Evolutionary conservation across 1,140 invertebrate species (phyloP), one percentile per base, ranked within the genome.

Genomic region (Drosophila busckii): DNA sequence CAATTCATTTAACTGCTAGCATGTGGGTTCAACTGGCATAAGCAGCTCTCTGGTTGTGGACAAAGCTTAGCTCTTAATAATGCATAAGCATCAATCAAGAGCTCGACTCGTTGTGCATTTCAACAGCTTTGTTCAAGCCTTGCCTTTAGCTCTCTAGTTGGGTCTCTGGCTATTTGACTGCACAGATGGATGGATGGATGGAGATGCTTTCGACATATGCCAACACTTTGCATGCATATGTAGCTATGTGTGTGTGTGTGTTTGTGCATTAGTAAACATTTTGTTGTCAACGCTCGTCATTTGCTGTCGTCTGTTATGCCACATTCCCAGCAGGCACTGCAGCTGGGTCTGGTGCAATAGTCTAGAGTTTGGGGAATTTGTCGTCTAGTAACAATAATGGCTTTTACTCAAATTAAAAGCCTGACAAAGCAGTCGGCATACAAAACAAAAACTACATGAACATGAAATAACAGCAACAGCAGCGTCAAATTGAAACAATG

Each of bases 81-180:
- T 76, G 76, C 70, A 75, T 75, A 75, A 75, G 53, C 70, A 76
- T 76, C 70, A 75, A 73, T 73, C 70, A 69, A 53, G 42, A 32
- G 31, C 37, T 41, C 28, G 46, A 22, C 26, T 59, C 32, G 12
- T 22, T 54, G 52, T 68, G 70, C 64, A 59, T 69, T 53, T 37
- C 53, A 59, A 46, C 44, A 41, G 55, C 45, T 12, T 8, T 46
- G 56, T 46, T 20, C 9, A 2, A 19, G 16, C 20, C 40, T 26
- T 12, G 17, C 32, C 60, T 31, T n/a, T n/a, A n/a, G 23, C 38
- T 16, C 4, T 8, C 19, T 20, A 32, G 13, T 34, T 23, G 13
- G 32, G 15, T 19, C n/a, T 10, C 20, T 32, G 23, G 5, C 4
- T 22, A 54, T 54, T 45, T 28, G 23, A 37, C 52, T 45, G 44